Evolutionary conservation across 1,140 invertebrate species (phyloP).

Genomic region (Limonius californicus): DNA sequence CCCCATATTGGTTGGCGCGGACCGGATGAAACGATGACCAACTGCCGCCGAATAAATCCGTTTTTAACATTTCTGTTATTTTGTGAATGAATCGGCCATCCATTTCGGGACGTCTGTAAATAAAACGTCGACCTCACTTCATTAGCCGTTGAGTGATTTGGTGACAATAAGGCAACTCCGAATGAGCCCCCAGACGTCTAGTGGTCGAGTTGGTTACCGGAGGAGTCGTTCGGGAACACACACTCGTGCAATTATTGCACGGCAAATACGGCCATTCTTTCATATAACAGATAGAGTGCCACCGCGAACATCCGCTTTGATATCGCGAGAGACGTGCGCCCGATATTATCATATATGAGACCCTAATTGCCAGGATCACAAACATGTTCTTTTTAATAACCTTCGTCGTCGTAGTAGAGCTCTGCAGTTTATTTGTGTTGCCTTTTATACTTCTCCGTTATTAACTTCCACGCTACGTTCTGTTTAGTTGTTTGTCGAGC

Average conservation of each 20-base stretch:
- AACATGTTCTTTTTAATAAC: not conserved
- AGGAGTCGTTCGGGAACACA: not conserved
- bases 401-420: not conserved
- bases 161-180: not conserved
- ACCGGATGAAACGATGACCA: not conserved
- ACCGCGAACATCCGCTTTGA: not conserved
- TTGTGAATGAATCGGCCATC: not conserved
- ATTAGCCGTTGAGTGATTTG: not conserved
- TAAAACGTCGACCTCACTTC: not conserved
- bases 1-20: not conserved
- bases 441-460: not conserved
- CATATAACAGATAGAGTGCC: not conserved
- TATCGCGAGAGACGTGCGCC: not conserved
- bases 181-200: not conserved
- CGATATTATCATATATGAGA: constrained; percentile 1
- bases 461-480: not conserved
- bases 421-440: not conserved
- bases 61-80: not conserved
- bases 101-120: not conserved
- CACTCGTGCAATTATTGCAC: not conserved
- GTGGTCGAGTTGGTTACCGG: not conserved
- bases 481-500: not conserved
- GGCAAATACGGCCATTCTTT: not conserved
- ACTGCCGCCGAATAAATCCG: too few species aligned
- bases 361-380: constrained; percentile 3